Evolutionary conservation across 2,888 invertebrate genomes (phyloP), one percentile per base, ranked within the genome.

Genomic region (Smittia aterrima): DNA sequence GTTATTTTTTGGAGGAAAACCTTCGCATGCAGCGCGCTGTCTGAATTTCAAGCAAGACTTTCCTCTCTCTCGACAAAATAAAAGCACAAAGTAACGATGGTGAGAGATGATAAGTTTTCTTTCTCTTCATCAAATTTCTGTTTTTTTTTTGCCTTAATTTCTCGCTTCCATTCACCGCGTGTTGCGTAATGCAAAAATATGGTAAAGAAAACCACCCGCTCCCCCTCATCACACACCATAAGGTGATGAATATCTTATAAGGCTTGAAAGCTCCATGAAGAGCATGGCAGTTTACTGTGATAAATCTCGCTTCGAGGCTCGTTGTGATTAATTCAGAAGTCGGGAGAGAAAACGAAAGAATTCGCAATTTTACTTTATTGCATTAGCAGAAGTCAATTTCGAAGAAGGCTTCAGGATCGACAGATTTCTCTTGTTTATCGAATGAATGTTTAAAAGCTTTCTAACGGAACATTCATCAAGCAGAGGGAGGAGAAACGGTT

Each of bases 211-310:
- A 47, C 13, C 47, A 16, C 47, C 47, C 47, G 11, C 47, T 2
- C 47, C 16, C 11, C 16, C n/a, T 7, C 38, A 7, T 47, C 16
- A 16, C 47, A 47, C 16, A 47, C 27, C 20, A n/a, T 70, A 16
- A 16, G 53, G 70, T 70, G 70, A 70, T 70, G 70, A 70, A 70
- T 70, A 54, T 27, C 53, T 70, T 53, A 53, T 70, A 54, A 70
- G 47, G 20, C 20, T 25, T 66, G 24, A 66, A 22, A 27, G 47
- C 47, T 32, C 9, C 32, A 32, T 32, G 16, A 32, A 32, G 32
- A 9, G 9, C 3, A 32, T 32, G 32, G 32, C 32, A 32, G 3
- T 32, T 9, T 9, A 9, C 9, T 32, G 47, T 47, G 47, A 47
- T 47, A 47, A 47, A 47, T 47, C 47, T 47, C n/a, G 47, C n/a